phyloP scores from a whole-genome alignment of 2,113 vertebrate species.

The Calyptomena viridis region DNA sequence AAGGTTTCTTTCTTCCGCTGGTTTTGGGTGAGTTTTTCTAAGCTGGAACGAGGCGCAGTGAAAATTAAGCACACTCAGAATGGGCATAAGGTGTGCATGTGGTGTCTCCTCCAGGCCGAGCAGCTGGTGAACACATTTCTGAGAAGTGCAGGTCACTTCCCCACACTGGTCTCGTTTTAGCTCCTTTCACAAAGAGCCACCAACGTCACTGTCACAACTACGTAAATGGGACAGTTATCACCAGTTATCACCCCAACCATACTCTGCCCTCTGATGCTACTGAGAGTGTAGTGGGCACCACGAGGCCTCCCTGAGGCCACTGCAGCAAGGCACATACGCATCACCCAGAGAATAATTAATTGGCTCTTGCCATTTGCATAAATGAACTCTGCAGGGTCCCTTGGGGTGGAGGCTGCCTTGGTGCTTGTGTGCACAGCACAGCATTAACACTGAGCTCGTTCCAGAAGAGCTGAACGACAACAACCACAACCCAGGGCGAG shows the following conservation, averaged over 20 bases:
- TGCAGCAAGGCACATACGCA: background rate
- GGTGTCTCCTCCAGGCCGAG: background rate
- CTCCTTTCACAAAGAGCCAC: background rate
- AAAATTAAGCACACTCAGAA: background rate
- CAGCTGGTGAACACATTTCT: background rate
- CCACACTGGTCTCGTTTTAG: background rate
- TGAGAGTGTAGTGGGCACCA: rapidly evolving
- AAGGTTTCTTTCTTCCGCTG: background rate
- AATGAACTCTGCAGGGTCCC: background rate
- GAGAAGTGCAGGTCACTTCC: background rate
- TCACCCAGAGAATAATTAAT: background rate
- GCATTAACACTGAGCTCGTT: background rate
- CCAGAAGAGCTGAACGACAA: background rate
- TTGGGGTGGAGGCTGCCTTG: background rate
- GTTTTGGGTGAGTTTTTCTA: background rate
- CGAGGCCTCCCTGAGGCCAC: rapidly evolving
- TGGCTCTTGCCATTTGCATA: background rate
- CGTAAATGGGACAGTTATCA: rapidly evolving
- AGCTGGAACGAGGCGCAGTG: background rate
- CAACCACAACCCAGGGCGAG: background rate
- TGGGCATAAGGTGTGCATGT: rapidly evolving
- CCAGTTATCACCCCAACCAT: background rate
- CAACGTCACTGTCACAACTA: background rate
- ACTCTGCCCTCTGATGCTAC: rapidly evolving
- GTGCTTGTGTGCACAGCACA: background rate